A percentile compares a stretch with the other conserved stretches of the same genome.
Conservation (phyloP, 2,113 vertebrate genomes). For the Saguinus midas region DNA sequence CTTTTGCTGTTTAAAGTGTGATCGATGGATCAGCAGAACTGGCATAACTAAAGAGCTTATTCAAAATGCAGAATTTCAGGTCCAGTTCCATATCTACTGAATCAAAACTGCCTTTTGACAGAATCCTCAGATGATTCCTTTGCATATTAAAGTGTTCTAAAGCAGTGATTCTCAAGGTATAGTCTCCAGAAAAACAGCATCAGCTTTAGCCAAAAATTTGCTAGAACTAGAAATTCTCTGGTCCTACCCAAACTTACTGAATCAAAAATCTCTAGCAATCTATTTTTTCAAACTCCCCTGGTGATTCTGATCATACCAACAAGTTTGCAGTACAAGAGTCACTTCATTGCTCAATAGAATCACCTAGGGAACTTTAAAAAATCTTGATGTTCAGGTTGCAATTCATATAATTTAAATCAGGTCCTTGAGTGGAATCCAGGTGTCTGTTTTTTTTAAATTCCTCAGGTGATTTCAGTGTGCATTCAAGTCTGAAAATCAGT, state of each 20-base stretch:
- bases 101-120: background rate
- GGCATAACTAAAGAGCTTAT: background rate
- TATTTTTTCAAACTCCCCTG: background rate
- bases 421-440: background rate
- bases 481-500: background rate
- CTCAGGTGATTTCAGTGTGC: background rate
- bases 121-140: background rate
- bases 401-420: background rate
- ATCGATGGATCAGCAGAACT: background rate
- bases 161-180: background rate
- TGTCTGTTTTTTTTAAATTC: background rate
- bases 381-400: background rate
- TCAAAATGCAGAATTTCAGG: background rate
- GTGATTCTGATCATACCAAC: background rate
- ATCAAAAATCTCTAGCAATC: background rate
- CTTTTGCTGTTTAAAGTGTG: background rate
- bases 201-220: background rate
- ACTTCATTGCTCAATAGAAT: background rate
- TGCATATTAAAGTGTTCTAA: background rate
- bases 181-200: background rate
- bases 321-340: background rate
- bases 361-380: background rate
- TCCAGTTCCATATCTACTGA: background rate
- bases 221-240: background rate
- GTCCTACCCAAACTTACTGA: background rate